A percentile compares a stretch with the other conserved stretches of the same genome.
Conservation (phyloP, 2,113 vertebrate genomes). For the Athene cunicularia region DNA sequence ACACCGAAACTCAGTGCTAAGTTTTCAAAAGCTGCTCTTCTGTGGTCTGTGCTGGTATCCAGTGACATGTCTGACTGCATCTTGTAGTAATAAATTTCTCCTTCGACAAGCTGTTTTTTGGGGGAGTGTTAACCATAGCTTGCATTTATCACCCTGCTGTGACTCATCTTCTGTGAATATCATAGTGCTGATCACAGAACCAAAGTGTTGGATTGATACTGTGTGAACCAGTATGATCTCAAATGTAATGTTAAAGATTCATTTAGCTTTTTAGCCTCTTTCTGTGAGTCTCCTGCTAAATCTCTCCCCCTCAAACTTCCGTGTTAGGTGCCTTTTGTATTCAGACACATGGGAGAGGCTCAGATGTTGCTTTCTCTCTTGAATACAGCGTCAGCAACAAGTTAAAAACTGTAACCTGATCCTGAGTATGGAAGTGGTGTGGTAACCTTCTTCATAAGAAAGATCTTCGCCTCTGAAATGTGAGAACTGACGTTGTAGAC, state of each 20-base stretch:
- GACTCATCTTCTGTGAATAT: conserved; percentile 45
- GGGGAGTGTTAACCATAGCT: neutral
- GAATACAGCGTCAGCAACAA: neutral
- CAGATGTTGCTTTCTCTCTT: neutral
- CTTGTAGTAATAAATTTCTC: neutral
- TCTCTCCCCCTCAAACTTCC: neutral
- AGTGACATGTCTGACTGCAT: neutral
- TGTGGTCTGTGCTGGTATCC: neutral
- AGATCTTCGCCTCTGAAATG: neutral
- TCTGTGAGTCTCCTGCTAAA: neutral
- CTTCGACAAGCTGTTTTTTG: neutral
- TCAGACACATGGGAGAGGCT: neutral
- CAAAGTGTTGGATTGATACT: neutral
- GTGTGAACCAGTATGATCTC: neutral
- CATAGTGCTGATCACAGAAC: neutral
- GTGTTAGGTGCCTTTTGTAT: neutral
- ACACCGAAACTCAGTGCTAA: neutral
- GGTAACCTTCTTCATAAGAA: neutral
- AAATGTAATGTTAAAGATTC: neutral
- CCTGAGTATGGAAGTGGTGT: neutral
- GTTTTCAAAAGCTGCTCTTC: neutral
- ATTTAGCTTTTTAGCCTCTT: neutral
- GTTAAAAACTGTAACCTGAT: neutral
- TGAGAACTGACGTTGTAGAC: neutral
- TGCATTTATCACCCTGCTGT: conserved; percentile 29